Base-by-base conservation (phyloP, 2,113 vertebrate species). In the Puffinus mauretanicus region DNA sequence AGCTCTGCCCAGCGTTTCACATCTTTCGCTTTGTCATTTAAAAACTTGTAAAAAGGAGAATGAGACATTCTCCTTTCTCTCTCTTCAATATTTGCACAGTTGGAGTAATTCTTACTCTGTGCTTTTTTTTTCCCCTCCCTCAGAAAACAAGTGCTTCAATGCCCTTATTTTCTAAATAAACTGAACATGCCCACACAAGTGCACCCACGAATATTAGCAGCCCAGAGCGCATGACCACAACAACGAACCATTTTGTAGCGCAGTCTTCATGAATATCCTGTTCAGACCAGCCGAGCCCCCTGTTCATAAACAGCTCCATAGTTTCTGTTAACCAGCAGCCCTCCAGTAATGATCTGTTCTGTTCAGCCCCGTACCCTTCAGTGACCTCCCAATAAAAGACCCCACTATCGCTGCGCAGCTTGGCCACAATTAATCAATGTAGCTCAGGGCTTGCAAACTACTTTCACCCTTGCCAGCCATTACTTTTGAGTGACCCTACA, bases 121-220 rank as follows among this genome's bases (percentile, higher is more conserved):
- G 49, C 36, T 40, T 89, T 90, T 86, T 80, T 70, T 66, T 47
- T 61, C 47, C 9, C 47, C 9, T 60, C 62, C 64, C 88, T 95
- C 81, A 82, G 86, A 96, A 95, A 96, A 90, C 93, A 96, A 96
- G 95, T 85, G 95, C 94, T 90, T 96, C 96, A 97, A 97, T 97
- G 86, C 91, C 81, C 95, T 94, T 97, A 95, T 97, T 97, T 96
- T 95, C 94, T 97, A 95, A 97, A 96, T 91, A 97, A 97, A 97
- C 94, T 11, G 94, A 97, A 96, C 95, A 87, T 96, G 95, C 94
- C 96, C 96, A 97, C 95, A 94, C 96, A 97, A 96, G 93, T 76
- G 94, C 95, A 94, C 95, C 95, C 96, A 96, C 89, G 84, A 92
- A 93, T 66, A 27, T 76, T 52, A 96, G 91, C 93, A 96, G 93